Percentiles rank a stretch among this genome's conserved stretches.
phyloP scores from a whole-genome alignment of 1,140 invertebrate species.

The Apis laboriosa region DNA sequence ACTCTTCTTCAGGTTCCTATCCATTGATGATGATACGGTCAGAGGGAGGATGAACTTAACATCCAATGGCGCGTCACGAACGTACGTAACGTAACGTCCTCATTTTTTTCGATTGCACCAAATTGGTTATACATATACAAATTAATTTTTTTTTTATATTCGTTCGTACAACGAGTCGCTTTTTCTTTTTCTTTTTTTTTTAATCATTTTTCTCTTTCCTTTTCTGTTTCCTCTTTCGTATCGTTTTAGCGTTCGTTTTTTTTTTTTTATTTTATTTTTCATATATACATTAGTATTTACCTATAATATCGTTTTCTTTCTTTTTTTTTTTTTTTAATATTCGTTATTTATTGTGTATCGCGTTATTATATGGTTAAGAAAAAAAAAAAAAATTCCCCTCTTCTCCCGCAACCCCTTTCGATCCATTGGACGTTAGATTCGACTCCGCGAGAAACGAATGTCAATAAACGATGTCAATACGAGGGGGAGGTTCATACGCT shows the following conservation, averaged over 20 bases:
- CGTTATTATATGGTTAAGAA: slow-evolving; percentile 32
- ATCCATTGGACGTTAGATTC: slow-evolving; percentile 49
- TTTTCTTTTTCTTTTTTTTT: slow-evolving; percentile 2
- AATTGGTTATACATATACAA: background rate
- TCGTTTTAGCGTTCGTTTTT: background rate
- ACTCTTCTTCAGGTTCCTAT: background rate
- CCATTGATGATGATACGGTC: background rate
- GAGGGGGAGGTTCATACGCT: slow-evolving; percentile 53
- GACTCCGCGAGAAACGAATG: slow-evolving; percentile 31
- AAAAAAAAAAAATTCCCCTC: background rate
- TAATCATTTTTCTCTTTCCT: background rate
- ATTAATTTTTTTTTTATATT: background rate
- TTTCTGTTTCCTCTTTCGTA: background rate
- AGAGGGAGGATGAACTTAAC: slow-evolving; percentile 28
- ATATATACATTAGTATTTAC: slow-evolving; percentile 19
- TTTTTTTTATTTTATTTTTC: background rate
- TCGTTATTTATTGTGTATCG: slow-evolving; percentile 47
- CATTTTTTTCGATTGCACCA: background rate
- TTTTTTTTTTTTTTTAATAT: background rate
- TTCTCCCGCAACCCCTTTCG: background rate
- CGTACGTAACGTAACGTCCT: background rate
- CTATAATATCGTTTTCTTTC: background rate
- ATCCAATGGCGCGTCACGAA: slow-evolving; percentile 34
- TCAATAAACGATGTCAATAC: slow-evolving; percentile 44
- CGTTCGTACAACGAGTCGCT: background rate